These are phyloP conservation scores for Ryuthela nishihirai DNA, from an alignment of 2,888 invertebrate genomes.

Conservation along the genomic window DNA sequence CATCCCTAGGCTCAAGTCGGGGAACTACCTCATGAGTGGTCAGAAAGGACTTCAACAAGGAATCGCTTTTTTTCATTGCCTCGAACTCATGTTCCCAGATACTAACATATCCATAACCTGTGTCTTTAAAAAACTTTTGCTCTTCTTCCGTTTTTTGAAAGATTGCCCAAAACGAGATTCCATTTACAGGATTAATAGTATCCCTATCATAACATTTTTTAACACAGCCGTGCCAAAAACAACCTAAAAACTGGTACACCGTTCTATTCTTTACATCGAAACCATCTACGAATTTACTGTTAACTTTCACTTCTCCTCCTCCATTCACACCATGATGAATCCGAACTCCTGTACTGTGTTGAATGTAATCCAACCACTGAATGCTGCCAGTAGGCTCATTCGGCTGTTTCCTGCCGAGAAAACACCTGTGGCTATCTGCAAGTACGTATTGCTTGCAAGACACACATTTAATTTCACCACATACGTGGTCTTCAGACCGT, in stretches of 20 bases:
- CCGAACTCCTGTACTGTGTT: no score
- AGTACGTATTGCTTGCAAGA: no score
- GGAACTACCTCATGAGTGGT: constrained; percentile 1
- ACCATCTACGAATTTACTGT: constrained; percentile 36
- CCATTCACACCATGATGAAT: constrained; percentile 5
- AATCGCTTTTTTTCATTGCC: constrained; percentile 17
- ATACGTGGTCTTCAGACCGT: no score
- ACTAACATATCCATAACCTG: constrained; percentile 33
- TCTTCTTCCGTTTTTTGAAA: constrained; percentile 30
- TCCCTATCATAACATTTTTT: constrained; percentile 20
- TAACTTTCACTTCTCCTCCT: constrained; percentile 31
- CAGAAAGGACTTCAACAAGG: no score
- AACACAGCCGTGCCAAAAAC: constrained; percentile 41
- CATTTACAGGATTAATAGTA: not conserved
- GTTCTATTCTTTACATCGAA: constrained; percentile 1
- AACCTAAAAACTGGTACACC: constrained; percentile 40
- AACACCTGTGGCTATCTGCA: no score
- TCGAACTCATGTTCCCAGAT: constrained; percentile 44
- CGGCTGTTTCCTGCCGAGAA: no score
- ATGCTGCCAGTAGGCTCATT: no score
- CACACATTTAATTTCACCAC: no score
- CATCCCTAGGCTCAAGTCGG: constrained; percentile 43
- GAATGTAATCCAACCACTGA: no score
- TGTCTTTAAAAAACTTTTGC: constrained; percentile 8
- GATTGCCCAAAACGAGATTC: constrained; percentile 21